Evolutionary conservation across 2,113 vertebrate species (phyloP).

Genomic region (Indicator maculatus): DNA sequence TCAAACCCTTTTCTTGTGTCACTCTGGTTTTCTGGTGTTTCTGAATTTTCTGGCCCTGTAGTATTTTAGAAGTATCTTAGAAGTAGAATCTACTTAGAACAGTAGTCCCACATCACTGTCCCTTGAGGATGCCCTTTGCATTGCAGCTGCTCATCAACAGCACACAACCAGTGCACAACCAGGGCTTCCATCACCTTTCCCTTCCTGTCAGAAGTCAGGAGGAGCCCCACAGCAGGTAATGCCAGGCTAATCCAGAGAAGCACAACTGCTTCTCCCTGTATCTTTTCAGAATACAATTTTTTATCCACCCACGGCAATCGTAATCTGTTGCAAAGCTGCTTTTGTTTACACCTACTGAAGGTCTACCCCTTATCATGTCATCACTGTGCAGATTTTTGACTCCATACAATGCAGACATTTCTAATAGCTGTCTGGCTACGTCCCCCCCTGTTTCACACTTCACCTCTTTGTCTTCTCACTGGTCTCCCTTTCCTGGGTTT

Average conservation of each 20-base stretch:
- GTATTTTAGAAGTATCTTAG: background rate
- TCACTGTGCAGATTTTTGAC: background rate
- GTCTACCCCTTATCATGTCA: background rate
- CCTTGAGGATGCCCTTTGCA: background rate
- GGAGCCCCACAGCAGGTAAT: background rate
- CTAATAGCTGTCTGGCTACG: background rate
- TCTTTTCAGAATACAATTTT: background rate
- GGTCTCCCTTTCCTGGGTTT: background rate
- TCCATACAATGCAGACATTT: background rate
- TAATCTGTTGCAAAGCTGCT: background rate
- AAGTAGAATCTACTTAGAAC: too few species aligned
- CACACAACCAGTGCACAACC: background rate
- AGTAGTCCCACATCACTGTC: rapidly evolving
- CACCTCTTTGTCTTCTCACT: background rate
- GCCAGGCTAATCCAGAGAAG: background rate
- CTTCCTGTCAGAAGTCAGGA: background rate
- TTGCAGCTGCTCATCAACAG: rapidly evolving
- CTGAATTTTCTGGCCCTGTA: background rate
- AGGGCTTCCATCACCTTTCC: background rate
- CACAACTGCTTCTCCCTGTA: background rate
- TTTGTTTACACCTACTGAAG: background rate
- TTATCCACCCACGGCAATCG: background rate
- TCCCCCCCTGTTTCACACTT: background rate
- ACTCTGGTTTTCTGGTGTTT: background rate
- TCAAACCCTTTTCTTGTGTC: background rate